These are phyloP conservation scores for Megaustenia siamemsis DNA, from an alignment of 2,888 invertebrate species.

Conservation along the genomic window DNA sequence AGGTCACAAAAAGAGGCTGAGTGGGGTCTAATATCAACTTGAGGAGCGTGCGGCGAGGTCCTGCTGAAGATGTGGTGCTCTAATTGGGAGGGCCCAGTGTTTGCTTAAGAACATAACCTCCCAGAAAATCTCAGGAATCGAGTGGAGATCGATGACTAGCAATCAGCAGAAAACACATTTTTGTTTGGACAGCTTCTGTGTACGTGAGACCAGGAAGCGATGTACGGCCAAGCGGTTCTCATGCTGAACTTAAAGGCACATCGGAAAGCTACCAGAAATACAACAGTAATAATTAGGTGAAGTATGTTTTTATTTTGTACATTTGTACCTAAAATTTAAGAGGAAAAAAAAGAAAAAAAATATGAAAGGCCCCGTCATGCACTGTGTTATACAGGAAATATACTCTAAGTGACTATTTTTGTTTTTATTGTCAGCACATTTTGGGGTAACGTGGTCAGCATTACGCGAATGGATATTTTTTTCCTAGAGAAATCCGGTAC, in stretches of 20 bases:
- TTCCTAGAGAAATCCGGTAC: too few species aligned
- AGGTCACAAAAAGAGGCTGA: neutral
- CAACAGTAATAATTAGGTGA: too few species aligned
- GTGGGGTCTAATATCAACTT: neutral
- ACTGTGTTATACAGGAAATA: too few species aligned
- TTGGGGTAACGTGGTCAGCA: too few species aligned
- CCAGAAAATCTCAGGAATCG: conserved; percentile 2
- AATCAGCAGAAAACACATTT: conserved; percentile 40
- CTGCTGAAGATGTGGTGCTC: conserved; percentile 16
- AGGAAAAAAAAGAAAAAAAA: too few species aligned
- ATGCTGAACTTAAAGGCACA: neutral
- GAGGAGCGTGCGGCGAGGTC: neutral
- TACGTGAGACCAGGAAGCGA: neutral
- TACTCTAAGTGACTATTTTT: too few species aligned
- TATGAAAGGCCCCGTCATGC: too few species aligned
- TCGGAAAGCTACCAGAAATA: too few species aligned
- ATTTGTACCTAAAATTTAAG: too few species aligned
- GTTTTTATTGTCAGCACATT: too few species aligned
- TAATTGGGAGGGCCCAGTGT: conserved; percentile 27
- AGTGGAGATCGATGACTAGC: conserved; percentile 25
- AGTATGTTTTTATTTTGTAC: too few species aligned
- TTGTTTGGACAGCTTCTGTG: conserved; percentile 11
- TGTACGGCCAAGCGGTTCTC: neutral
- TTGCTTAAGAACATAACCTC: conserved; percentile 29
- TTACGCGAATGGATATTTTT: too few species aligned